Evolutionary conservation across 2,888 invertebrate genomes (phyloP), one percentile per base, ranked within the genome.

Genomic region (Netelia inedita): DNA sequence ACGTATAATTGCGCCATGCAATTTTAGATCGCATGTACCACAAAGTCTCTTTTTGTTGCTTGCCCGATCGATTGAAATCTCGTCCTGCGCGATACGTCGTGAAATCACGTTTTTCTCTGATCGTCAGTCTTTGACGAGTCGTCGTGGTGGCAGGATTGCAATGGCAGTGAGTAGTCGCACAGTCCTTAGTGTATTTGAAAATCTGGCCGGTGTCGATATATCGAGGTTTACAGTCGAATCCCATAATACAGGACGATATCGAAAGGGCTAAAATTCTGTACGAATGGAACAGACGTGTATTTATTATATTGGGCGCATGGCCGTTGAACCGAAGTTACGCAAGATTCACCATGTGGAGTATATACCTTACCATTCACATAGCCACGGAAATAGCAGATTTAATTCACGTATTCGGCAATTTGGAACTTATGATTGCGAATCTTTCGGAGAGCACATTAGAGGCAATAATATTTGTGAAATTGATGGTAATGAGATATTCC

Each of bases 401-500:
- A 0, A 9, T 14, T 14, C 43, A 57, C 16, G 69, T 74, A 10
- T 35, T 74, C 23, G 68, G 61, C 16, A 69, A 41, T 74, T 81
- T 23, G 28, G 61, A 61, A 11, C 61, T 61, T 11, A 61, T 28
- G 61, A 23, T 61, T 23, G 1, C n/a, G 14, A 61, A 61, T 61
- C 28, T 61, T 2, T 53, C 74, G 6, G 75, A 59, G 14, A 74
- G 59, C 3, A 59, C 69, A 6, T 16, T 50, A 6, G 43, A 68
- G 10, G 35, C 50, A 11, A 75, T 75, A 75, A 69, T 74, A 46
- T 55, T 68, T 2, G 14, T 57, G 6, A 81, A 81, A 46, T 69
- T 81, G 61, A 14, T 75, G 53, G 61, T 75, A 8, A 11, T 81
- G 8, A 74, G 55, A 55, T 81, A 61, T 35, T 81, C 81, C 16